Percentiles rank a stretch among this genome's conserved stretches.
Evolutionary conservation across 2,888 invertebrate genomes (phyloP).

Genomic region (Erannis defoliaria): DNA sequence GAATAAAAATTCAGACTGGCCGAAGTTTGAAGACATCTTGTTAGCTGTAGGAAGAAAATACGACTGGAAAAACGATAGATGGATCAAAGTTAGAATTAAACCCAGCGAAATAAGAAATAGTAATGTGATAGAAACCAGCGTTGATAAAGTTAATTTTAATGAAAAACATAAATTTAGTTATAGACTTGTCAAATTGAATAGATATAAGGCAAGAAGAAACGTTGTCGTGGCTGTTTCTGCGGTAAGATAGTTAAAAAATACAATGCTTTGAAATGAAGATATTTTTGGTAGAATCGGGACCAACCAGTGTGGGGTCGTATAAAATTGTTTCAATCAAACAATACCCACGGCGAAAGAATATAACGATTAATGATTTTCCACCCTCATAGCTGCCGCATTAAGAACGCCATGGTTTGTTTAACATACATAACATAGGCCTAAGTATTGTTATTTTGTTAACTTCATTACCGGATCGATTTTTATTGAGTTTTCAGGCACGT

Average conservation of each 20-base stretch:
- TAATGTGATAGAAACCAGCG: slow-evolving; percentile 37
- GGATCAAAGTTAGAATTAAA: slow-evolving; percentile 79
- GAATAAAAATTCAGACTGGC: slow-evolving; percentile 60
- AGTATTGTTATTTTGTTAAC: slow-evolving; percentile 31
- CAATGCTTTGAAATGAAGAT: slow-evolving; percentile 49
- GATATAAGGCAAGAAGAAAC: slow-evolving; percentile 76
- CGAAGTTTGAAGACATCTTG: slow-evolving; percentile 78
- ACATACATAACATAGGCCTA: slow-evolving; percentile 31
- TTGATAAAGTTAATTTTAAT: slow-evolving; percentile 57
- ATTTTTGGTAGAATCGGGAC: slow-evolving; percentile 75
- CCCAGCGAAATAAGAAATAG: slow-evolving; percentile 47
- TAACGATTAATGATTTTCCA: slow-evolving; percentile 46
- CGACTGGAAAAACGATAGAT: slow-evolving; percentile 82
- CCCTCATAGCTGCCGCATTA: slow-evolving; percentile 40
- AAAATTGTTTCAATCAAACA: slow-evolving; percentile 51
- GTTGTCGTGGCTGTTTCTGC: slow-evolving; percentile 80
- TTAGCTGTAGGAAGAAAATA: slow-evolving; percentile 75
- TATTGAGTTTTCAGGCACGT: slow-evolving; percentile 2
- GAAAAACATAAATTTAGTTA: slow-evolving; percentile 79
- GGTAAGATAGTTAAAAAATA: slow-evolving; percentile 69
- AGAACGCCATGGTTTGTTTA: slow-evolving; percentile 31
- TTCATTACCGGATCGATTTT: slow-evolving; percentile 1
- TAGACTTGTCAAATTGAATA: slow-evolving; percentile 76
- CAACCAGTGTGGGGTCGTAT: slow-evolving; percentile 65
- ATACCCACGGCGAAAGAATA: slow-evolving; percentile 44